Base-by-base conservation (phyloP, 2,113 vertebrate species). In the Lampris incognitus region DNA sequence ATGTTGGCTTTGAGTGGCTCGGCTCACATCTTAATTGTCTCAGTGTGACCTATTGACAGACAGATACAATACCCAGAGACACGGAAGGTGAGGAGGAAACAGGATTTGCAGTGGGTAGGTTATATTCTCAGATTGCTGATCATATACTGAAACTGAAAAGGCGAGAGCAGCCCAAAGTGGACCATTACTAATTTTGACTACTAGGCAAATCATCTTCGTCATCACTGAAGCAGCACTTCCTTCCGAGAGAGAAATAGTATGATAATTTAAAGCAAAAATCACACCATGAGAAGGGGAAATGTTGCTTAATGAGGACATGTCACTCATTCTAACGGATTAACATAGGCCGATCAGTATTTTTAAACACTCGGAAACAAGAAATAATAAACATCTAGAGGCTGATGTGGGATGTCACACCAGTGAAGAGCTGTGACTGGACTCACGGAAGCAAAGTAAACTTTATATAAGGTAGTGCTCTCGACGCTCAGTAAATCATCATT, bases 1-100 rank as follows among this genome's bases (percentile, higher is more conserved):
- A 51, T 6, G 37, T 38, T 66, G 65, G 58, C 56, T 64, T 69
- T 56, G 49, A 72, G 55, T 56, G 51, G 50, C 71, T 84, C 76
- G 83, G 52, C 79, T 85, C 56, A 72, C 62, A 63, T 69, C 78
- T 62, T 76, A 81, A 88, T 78, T 79, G 76, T 46, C 81, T 64
- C 60, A 54, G 55, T 1, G 5, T 85, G 67, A 77, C 69, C 69
- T 83, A 80, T 77, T 85, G 79, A 88, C 55, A 84, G 51, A 52
- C 54, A 50, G 36, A 44, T 69, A 46, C 56, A 72, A 85, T 56
- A 64, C 63, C 55, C 52, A 59, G 51, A 72, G 24, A 50, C 48
- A 65, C 10, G 61, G 67, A 38, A 72, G 60, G 74, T 56, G 13
- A 50, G 62, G 44, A 73, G 68, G 51, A 64, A 73, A 56, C 59